Evolutionary conservation across 1,140 invertebrate genomes (phyloP).

Genomic region (Condylostylus longicornis): DNA sequence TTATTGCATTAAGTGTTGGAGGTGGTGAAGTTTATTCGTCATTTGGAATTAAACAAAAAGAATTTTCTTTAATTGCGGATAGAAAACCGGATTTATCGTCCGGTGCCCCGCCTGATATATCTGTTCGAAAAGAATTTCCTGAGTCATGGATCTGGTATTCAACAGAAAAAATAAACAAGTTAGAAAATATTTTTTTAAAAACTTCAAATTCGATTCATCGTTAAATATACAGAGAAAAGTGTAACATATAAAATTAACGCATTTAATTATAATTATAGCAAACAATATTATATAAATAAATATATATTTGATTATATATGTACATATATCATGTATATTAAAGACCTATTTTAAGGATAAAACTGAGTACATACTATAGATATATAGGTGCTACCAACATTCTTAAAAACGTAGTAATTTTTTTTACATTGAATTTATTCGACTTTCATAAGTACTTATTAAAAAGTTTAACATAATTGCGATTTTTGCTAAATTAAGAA

Average conservation of each 20-base stretch:
- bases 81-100: neutral
- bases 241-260: too few relatives aligned
- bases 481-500: too few relatives aligned
- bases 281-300: neutral
- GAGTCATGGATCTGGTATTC: slow-evolving; percentile 47
- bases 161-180: neutral
- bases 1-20: neutral
- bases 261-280: neutral
- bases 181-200: neutral
- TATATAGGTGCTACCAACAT: too few relatives aligned
- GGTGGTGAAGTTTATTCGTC: too few relatives aligned
- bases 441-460: too few relatives aligned
- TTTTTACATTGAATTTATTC: too few relatives aligned
- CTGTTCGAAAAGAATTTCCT: slow-evolving; percentile 43
- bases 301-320: too few relatives aligned
- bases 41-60: neutral
- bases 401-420: too few relatives aligned
- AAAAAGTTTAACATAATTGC: too few relatives aligned
- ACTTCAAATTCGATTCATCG: neutral
- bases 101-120: slow-evolving; percentile 11
- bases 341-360: too few relatives aligned
- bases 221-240: neutral
- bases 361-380: too few relatives aligned
- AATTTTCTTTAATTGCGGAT: neutral
- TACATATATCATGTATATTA: too few relatives aligned